A percentile compares a stretch with the other conserved stretches of the same genome.
Evolutionary conservation across 35 echinoderm and acorn worm species (phyloP).

Genomic region (Nesometra sesokonis): DNA sequence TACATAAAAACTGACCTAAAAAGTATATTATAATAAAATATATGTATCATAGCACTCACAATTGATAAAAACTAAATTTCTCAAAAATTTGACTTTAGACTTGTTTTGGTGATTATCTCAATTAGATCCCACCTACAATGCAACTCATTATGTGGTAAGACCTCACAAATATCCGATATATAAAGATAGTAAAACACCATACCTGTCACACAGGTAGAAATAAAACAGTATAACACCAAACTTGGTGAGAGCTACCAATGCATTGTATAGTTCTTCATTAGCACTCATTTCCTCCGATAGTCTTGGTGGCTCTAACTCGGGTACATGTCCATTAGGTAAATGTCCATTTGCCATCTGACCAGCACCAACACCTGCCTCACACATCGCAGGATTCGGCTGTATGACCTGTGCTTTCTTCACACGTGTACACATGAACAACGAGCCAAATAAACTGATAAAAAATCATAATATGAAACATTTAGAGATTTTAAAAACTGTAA

Average conservation of each 20-base stretch:
- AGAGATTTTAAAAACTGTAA: too few relatives aligned
- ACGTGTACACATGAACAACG: not conserved
- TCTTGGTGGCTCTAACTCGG: not conserved
- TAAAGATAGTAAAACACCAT: too few relatives aligned
- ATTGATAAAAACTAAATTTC: too few relatives aligned
- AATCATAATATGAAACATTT: not conserved
- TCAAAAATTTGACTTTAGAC: too few relatives aligned
- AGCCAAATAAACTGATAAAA: not conserved
- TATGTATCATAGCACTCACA: too few relatives aligned
- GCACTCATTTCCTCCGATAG: not conserved
- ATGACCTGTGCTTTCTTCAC: not conserved
- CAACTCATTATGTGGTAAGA: too few relatives aligned
- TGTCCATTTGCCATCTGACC: not conserved
- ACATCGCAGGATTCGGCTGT: not conserved
- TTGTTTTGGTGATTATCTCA: too few relatives aligned
- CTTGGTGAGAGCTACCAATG: slow-evolving; percentile 32
- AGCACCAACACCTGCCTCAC: not conserved
- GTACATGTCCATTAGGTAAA: not conserved
- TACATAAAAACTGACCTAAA: too few relatives aligned
- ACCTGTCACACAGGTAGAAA: slow-evolving; percentile 89
- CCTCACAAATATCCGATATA: too few relatives aligned
- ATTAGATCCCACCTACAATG: too few relatives aligned
- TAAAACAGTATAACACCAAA: slow-evolving; percentile 81
- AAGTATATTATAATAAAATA: too few relatives aligned
- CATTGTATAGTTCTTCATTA: not conserved